Base-by-base conservation (phyloP, 2,888 invertebrate species). In the Lepidonotus clava region DNA sequence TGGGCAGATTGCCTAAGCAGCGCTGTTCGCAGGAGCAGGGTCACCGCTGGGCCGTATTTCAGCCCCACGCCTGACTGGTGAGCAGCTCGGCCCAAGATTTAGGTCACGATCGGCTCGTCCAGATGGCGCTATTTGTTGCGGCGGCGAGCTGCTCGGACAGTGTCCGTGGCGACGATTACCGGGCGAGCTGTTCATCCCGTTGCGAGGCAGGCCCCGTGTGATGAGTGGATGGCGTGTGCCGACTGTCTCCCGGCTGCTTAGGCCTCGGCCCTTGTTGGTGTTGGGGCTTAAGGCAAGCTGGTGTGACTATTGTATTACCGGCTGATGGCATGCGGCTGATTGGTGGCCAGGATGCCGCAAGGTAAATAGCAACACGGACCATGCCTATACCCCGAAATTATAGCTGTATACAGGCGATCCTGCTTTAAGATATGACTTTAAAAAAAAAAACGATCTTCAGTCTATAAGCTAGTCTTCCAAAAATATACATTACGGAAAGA, bases 171-270 rank as follows among this genome's bases (percentile, higher is more conserved):
- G 8, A 46, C 8, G 46, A 46, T 11, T 8, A 11, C 46, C 46
- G 46, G 46, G 46, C 8, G 46, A 18, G 18, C 46, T 46, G 46
- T 18, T 11, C 32, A 18, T 11, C 38, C 71, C 38, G 34, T 18
- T 11, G 71, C 5, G 36, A 71, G 38, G 1, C 14, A 38, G 38
- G 14, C 38, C 18, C 21, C 36, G 28, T 18, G 34, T 71, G 71
- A 38, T 71, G 61, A 32, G 28, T 2, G 36, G 1, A n/a, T 71
- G n/a, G 71, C 71, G 71, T 71, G 71, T 38, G 34, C 18, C 0
- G 38, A 71, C 36, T 71, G 71, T 71, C 71, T 71, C 38, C 71
- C 38, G 5, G 8, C 71, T 71, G 71, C 71, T 71, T 71, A 71
- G 71, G 36, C 36, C 38, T 21, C 2, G 38, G 71, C 71, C 71